These are phyloP conservation scores for Spondyliosoma cantharus DNA, from an alignment of 2,797 vertebrate species.

Conservation along the genomic window DNA sequence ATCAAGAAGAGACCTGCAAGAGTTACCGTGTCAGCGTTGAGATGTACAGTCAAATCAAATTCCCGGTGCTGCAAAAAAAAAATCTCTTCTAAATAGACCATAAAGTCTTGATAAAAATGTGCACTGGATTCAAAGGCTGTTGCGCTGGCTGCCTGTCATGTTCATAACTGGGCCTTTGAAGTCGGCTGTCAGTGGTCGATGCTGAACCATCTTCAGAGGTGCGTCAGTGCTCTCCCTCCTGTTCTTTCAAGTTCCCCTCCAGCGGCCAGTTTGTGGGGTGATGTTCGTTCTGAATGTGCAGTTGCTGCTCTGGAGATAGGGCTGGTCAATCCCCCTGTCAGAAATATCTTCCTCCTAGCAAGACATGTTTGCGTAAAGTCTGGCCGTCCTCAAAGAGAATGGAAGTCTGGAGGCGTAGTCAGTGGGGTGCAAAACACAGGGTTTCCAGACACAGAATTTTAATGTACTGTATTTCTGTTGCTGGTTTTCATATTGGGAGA, in stretches of 20 bases:
- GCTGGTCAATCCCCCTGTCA: conserved; percentile 75
- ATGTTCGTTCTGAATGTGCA: conserved; percentile 77
- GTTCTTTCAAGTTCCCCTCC: conserved; percentile 84
- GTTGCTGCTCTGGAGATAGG: conserved; percentile 82
- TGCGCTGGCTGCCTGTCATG: conserved; percentile 77
- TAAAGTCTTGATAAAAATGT: conserved; percentile 81
- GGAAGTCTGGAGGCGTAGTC: conserved; percentile 62
- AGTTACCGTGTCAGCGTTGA: conserved; percentile 69
- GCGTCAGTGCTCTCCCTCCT: conserved; percentile 68
- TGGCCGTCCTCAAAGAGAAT: conserved; percentile 75
- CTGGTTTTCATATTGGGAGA: conserved; percentile 45
- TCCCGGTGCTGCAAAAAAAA: conserved; percentile 64
- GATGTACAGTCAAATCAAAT: conserved; percentile 78
- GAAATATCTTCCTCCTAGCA: conserved; percentile 69
- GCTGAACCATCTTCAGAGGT: conserved; percentile 80
- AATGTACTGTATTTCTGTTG: conserved; percentile 55
- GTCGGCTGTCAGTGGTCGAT: conserved; percentile 77
- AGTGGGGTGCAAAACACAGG: conserved; percentile 61
- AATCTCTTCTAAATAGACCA: conserved; percentile 75
- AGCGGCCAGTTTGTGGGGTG: conserved; percentile 74
- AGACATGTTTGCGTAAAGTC: conserved; percentile 71
- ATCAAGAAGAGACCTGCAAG: conserved; percentile 70
- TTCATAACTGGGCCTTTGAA: conserved; percentile 83
- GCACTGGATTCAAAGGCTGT: conserved; percentile 77
- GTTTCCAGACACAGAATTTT: conserved; percentile 51